Base-by-base conservation (phyloP, 2,888 invertebrate species). In the Tuberolachnus salignus region DNA sequence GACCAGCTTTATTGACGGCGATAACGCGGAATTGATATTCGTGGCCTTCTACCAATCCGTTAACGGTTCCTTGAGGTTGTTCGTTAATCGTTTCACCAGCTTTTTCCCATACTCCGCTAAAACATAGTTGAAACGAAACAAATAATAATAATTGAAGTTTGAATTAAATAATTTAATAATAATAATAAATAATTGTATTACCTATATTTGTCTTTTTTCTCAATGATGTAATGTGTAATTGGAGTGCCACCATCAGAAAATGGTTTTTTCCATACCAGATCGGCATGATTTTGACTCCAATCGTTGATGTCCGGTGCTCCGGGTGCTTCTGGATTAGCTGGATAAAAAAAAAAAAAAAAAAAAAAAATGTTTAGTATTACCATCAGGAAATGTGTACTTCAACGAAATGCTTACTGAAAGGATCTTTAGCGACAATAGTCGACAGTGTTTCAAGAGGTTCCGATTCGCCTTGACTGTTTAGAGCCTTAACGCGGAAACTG, bases 21-120 rank as follows among this genome's bases (percentile, higher is more conserved):
- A 95, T 91, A 46, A 98, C 92, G 46, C 98, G 91, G 91, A 98
- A 98, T 86, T 97, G 97, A 86, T 97, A 97, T 85, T 97, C 97
- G 85, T 95, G 95, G 83, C 97, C 97, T 88, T 97, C 97, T 84
- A 94, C 93, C 67, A 98, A 87, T 59, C 95, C 95, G 84, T 92
- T 92, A n/a, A 97, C 92, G 75, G 92, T 91, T 70, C 92, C 97
- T 80, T 89, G 87, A 0, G 93, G 91, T 9, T 88, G 88, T 0
- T 93, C 89, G 34, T 90, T 89, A 80, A 92, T 92, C 0, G 92
- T 93, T 86, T 96, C 95, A 74, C 92, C 86, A 0, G 95, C 96
- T 85, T 94, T 95, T 85, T 94, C 94, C 97, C 97, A 97, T 84
- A 94, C 88, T 14, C 95, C 93, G 82, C 94, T 94, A 80, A 55